Evolutionary conservation across 2,888 invertebrate species (phyloP), one percentile per base, ranked within the genome.

Genomic region (Drosophila atripex): DNA sequence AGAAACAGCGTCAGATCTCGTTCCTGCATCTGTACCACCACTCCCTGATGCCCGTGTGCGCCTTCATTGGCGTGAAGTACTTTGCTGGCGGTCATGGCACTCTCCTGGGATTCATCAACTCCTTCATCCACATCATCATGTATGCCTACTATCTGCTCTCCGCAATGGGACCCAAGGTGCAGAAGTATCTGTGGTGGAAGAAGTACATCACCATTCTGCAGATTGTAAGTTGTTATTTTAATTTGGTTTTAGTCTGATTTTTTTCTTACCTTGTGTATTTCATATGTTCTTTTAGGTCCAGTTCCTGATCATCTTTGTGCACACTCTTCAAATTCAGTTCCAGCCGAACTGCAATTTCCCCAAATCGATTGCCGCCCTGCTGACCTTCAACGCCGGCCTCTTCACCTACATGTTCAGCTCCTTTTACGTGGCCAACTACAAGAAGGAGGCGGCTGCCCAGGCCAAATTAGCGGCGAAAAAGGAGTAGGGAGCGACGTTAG

Each of bases 121-220:
- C 97, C 0, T 95, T 97, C 89, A 96, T 98, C 61, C 98, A 98
- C 91, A 93, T 97, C 58, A 93, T 98, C 68, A 98, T 98, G 98
- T 98, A 98, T 92, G 93, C 94, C 0, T 98, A 98, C 91, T 98
- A 98, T 91, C 93, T 97, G 86, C 93, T 98, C 73, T 94, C 98
- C 0, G 97, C 97, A 0, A 93, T 98, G 66, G 98, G 98, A 5
- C 97, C 98, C 0, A 93, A 95, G 77, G 95, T 96, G 90, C 96
- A 96, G 90, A 97, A 97, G 89, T 97, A 96, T 89, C 92, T 98
- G 18, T 98, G 98, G 98, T 98, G 98, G 98, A 98, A 98, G 91
- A 96, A 94, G 86, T 96, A 98, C 90, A 94, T 98, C 86, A 98
- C 98, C 4, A 93, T 94, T 55, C 92, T 98, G 88, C 98, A 98